Evolutionary conservation across 2,888 invertebrate species (phyloP).

Genomic region (Amiota minor): DNA sequence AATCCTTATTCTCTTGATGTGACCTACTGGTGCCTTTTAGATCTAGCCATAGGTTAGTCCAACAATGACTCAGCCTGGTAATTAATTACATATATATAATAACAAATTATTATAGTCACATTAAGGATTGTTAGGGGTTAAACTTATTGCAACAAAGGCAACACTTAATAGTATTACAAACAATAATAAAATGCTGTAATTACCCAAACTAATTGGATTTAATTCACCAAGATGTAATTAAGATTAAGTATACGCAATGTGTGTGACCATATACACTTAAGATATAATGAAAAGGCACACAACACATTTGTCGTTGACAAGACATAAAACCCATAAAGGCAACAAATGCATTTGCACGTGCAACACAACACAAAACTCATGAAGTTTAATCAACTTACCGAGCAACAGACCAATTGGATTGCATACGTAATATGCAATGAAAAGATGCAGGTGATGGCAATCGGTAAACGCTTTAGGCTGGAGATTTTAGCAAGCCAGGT

Average conservation of each 20-base stretch:
- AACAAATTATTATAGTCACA: no score
- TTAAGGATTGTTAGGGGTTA: no score
- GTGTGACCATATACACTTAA: background rate
- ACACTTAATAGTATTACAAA: background rate
- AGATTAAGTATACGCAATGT: conserved; percentile 7
- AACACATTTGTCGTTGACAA: background rate
- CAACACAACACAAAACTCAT: background rate
- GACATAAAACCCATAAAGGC: background rate
- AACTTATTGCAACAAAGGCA: no score
- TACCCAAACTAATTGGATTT: background rate
- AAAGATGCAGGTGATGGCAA: background rate
- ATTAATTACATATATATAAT: background rate
- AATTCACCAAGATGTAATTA: conserved; percentile 11
- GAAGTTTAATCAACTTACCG: conserved; percentile 9
- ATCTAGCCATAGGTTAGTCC: no score
- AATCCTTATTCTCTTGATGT: no score
- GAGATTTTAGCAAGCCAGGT: background rate
- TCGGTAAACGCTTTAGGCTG: background rate
- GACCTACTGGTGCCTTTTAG: no score
- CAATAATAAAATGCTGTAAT: conserved; percentile 4
- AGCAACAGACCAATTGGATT: background rate
- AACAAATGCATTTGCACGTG: background rate
- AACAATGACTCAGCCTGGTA: no score
- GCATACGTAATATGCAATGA: background rate
- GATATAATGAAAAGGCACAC: no score